Evolutionary conservation across 35 echinoderm and acorn worm genomes (phyloP), one percentile per base, ranked within the genome.

Genomic region (Ophiothrix spiculata): DNA sequence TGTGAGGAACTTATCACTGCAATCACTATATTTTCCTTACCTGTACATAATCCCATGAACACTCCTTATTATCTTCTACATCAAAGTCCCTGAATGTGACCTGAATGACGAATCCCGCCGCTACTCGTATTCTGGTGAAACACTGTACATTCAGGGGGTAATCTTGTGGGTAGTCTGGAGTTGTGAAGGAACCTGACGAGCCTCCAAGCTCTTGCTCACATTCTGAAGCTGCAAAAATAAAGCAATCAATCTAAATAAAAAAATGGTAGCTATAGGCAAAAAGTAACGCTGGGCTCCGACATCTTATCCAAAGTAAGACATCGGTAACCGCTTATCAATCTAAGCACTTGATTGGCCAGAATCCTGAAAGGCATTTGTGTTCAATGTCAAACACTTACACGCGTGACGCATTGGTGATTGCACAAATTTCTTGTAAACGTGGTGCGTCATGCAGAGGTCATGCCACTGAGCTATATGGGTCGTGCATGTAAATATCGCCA

Each of bases 131-230:
- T 31, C 88, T 81, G 39, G 82, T 81, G 25, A 39, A 37, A 37
- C 88, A 90, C 12, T 90, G 64, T 0, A 77, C 42, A 32, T 84
- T 69, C 29, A 90, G 69, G 0, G 88, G 88, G 73, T 90, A 90
- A 38, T 84, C n/a, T 35, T 23, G 11, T 15, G 88, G 88, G 31
- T 90, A 90, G 75, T 60, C 46, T 0, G 88, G 88, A 0, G 88
- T 84, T 28, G 39, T 69, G n/a, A 90, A 32, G 6, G 28, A 1
- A 17, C 74, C 88, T 1, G 88, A 46, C 74, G 35, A 16, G 16
- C 31, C 39, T 13, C 32, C 60, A 25, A 90, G n/a, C 25, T 82
- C 80, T 34, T 90, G 88, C 29, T 45, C 15, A 75, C 88, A 90
- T 11, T 76, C 81, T 14, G 74, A 76, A 19, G 88, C 80, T 54